Percentiles rank a stretch among this genome's conserved stretches.
Conservation (phyloP, 1,140 invertebrate species). For the Dufourea novaeangliae region DNA sequence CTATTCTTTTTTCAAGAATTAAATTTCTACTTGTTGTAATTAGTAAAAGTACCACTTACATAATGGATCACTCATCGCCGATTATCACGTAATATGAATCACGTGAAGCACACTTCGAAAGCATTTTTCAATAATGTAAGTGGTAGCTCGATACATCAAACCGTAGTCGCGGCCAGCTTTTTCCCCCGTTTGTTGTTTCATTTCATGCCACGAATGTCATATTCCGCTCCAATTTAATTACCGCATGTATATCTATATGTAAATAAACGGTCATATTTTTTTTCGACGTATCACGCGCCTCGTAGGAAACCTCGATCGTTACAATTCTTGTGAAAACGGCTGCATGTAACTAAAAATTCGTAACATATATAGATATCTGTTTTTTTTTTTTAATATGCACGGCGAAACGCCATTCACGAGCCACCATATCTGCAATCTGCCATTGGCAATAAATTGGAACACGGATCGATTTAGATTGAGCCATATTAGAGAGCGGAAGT, state of each 20-base stretch:
- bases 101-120: neutral
- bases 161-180: neutral
- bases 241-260: constrained; percentile 11
- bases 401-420: constrained; percentile 4
- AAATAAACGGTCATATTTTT: constrained; percentile 26
- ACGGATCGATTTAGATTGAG: constrained; percentile 37
- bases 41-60: no score
- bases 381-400: neutral
- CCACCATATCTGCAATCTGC: constrained; percentile 10
- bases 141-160: neutral
- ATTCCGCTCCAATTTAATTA: constrained; percentile 35
- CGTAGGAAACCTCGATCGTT: constrained; percentile 18
- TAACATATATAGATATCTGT: neutral
- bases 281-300: constrained; percentile 34
- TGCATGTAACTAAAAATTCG: constrained; percentile 18
- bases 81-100: neutral
- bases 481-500: constrained; percentile 14
- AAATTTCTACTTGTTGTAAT: no score
- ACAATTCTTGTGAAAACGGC: constrained; percentile 36
- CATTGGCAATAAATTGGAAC: constrained; percentile 22
- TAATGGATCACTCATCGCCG: no score
- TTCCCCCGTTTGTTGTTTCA: constrained; percentile 3
- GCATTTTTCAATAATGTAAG: neutral
- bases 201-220: constrained; percentile 30
- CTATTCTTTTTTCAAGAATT: no score